A percentile compares a stretch with the other conserved stretches of the same genome.
Conservation (phyloP, 2,113 vertebrate genomes). For the Damaliscus lunatus region DNA sequence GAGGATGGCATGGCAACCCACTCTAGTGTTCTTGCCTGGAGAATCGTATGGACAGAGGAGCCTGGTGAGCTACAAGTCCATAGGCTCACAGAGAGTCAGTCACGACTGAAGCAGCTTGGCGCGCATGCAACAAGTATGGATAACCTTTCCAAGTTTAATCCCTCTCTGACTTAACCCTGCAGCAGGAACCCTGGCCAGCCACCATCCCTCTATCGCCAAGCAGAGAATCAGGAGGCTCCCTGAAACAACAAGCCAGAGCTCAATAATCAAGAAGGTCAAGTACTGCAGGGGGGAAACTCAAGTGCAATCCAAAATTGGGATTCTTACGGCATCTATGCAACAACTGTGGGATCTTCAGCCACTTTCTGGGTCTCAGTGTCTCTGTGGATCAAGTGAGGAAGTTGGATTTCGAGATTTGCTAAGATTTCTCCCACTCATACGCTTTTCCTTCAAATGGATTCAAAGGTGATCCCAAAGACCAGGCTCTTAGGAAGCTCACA, state of each 20-base stretch:
- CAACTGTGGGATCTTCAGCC: not conserved
- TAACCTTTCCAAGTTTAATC: not conserved
- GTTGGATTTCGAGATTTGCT: not conserved
- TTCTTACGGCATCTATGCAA: not conserved
- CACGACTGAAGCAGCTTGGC: not conserved
- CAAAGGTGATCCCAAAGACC: not conserved
- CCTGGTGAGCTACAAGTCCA: not conserved
- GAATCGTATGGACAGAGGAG: not conserved
- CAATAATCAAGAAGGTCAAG: not conserved
- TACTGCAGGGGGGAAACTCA: not conserved
- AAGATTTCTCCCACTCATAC: not conserved
- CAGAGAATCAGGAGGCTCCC: not conserved
- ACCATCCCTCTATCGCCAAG: not conserved
- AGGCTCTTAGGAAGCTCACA: not conserved
- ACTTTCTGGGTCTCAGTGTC: not conserved
- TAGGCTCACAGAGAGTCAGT: not conserved
- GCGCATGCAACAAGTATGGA: accelerated
- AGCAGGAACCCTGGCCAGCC: not conserved
- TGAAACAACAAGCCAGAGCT: not conserved
- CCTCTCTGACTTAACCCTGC: not conserved
- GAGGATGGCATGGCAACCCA: not conserved
- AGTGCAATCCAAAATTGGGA: not conserved
- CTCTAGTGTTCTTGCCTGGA: not conserved
- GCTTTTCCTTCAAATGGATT: not conserved
- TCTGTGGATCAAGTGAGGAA: not conserved